These are phyloP conservation scores for Antheraea yamamai DNA, from an alignment of 2,888 invertebrate genomes.

Conservation along the genomic window DNA sequence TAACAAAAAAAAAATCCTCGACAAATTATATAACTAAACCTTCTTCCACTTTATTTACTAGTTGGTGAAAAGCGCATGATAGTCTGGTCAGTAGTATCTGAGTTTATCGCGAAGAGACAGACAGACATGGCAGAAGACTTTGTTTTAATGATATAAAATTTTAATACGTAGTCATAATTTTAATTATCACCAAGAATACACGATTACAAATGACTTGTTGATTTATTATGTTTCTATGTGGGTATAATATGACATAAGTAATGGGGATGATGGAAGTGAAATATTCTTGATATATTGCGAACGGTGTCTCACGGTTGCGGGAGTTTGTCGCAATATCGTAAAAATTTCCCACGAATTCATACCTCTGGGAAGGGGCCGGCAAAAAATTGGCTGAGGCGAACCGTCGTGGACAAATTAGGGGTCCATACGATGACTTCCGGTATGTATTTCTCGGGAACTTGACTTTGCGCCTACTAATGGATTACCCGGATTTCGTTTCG, in stretches of 20 bases:
- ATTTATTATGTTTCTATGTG: neutral
- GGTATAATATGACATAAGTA: constrained; percentile 2
- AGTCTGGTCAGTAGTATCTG: no score
- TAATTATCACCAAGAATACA: neutral
- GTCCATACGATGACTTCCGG: constrained; percentile 1
- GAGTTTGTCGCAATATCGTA: constrained; percentile 16
- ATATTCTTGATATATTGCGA: constrained; percentile 10
- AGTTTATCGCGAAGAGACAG: no score
- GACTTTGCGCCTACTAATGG: constrained; percentile 8
- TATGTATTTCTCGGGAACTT: constrained; percentile 7
- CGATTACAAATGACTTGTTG: neutral
- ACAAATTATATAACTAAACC: no score
- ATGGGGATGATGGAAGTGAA: neutral
- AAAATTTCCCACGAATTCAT: constrained; percentile 11
- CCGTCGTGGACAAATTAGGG: constrained; percentile 15
- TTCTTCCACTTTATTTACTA: no score
- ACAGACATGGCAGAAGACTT: no score
- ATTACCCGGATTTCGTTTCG: neutral
- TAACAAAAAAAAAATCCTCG: no score
- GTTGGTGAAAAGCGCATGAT: no score
- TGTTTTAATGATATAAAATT: no score
- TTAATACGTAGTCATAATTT: no score
- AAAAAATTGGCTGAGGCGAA: constrained; percentile 8
- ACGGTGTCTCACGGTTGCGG: neutral
- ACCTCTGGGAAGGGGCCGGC: neutral